These are phyloP conservation scores for Emydoidea blandingii DNA, from an alignment of 2,797 vertebrate genomes.

Conservation along the genomic window DNA sequence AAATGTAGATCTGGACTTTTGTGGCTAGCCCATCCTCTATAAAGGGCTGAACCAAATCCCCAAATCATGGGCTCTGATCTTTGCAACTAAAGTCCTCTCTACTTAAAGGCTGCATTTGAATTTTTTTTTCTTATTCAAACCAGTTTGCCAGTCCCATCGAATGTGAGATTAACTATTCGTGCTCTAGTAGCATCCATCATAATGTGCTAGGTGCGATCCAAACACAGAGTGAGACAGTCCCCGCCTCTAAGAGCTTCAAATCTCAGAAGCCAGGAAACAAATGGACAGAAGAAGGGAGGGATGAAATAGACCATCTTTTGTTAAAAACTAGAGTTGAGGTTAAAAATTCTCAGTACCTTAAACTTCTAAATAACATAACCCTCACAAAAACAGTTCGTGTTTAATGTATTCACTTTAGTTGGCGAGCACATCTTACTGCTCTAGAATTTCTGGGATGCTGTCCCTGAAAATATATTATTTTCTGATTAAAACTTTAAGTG, in stretches of 20 bases:
- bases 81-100: background rate
- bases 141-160: slow-evolving; percentile 12
- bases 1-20: background rate
- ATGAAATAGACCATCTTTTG: fast-evolving
- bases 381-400: background rate
- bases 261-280: fast-evolving
- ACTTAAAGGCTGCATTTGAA: background rate
- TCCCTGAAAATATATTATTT: background rate
- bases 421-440: background rate
- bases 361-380: background rate
- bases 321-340: background rate
- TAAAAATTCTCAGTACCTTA: background rate
- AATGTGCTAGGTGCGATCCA: background rate
- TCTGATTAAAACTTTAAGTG: background rate
- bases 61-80: background rate
- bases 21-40: background rate
- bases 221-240: background rate
- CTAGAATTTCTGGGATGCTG: background rate
- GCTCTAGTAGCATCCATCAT: background rate
- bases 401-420: background rate
- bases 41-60: background rate
- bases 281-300: background rate
- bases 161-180: slow-evolving; percentile 25
- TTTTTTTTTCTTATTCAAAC: slow-evolving; percentile 35
- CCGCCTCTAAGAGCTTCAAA: background rate